Conservation (phyloP, 2,797 vertebrate genomes). For the Denticeps clupeoides region DNA sequence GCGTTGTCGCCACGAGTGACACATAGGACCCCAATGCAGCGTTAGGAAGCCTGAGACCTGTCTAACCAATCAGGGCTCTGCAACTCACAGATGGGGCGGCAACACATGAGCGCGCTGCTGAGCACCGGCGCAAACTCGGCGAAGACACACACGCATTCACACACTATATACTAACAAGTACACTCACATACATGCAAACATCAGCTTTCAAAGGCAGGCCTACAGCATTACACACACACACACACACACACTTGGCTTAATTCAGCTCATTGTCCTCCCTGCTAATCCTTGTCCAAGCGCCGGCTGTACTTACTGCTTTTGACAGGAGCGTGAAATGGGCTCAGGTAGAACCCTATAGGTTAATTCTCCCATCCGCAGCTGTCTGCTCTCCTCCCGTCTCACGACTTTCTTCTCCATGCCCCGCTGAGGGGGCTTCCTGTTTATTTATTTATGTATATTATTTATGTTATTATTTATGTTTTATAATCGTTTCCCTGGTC, state of each 20-base stretch:
- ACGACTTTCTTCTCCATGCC: neutral
- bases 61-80: constrained; percentile 71
- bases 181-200: constrained; percentile 15
- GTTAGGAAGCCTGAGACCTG: constrained; percentile 74
- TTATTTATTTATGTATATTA: neutral
- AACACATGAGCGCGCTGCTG: constrained; percentile 64
- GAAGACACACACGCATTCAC: constrained; percentile 25
- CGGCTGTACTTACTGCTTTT: constrained; percentile 38
- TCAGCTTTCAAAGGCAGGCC: too few relatives aligned
- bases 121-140: constrained; percentile 42
- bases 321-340: constrained; percentile 54
- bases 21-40: constrained; percentile 52
- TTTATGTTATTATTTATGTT: too few relatives aligned
- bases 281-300: constrained; percentile 39
- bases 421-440: neutral
- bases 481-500: too few relatives aligned
- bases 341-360: constrained; percentile 52
- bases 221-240: neutral
- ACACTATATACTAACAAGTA: constrained; percentile 8
- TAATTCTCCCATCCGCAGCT: constrained; percentile 21
- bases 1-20: too few relatives aligned
- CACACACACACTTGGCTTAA: constrained; percentile 40
- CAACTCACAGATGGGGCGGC: constrained; percentile 76
- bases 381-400: constrained; percentile 22
- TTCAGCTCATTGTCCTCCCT: constrained; percentile 52